A percentile compares a stretch with the other conserved stretches of the same genome.
These are phyloP conservation scores for Leucoraja erinaceus DNA, from an alignment of 2,113 vertebrate genomes.

Conservation along the genomic window DNA sequence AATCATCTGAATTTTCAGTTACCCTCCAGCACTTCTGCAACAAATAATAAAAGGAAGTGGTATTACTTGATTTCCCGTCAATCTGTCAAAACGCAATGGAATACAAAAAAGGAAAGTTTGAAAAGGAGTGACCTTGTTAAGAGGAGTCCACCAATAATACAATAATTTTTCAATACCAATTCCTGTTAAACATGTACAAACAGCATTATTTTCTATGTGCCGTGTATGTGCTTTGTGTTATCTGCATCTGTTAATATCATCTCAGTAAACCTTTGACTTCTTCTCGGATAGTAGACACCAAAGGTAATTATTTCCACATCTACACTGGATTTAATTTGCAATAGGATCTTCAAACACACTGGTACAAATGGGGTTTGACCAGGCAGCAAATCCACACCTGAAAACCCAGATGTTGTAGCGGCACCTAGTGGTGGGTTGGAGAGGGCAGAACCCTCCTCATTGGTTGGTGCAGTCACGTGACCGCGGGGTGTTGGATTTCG, in stretches of 20 bases:
- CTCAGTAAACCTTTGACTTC: constrained; percentile 12
- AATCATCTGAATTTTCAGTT: constrained; percentile 29
- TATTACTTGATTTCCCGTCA: constrained; percentile 21
- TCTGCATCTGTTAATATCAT: neutral
- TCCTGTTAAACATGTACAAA: neutral
- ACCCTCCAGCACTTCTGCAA: constrained; percentile 34
- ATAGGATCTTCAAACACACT: neutral
- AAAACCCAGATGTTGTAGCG: neutral
- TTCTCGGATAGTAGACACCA: neutral
- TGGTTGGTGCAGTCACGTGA: too few species aligned
- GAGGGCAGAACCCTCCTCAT: too few species aligned
- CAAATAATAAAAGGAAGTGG: constrained; percentile 31
- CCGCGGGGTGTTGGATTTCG: too few species aligned
- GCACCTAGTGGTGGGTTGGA: too few species aligned
- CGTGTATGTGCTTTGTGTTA: neutral
- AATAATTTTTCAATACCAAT: neutral
- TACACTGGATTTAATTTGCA: constrained; percentile 9
- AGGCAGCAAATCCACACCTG: neutral
- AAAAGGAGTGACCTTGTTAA: neutral
- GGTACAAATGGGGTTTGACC: neutral
- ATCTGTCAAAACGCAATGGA: neutral
- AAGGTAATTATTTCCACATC: neutral
- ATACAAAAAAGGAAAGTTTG: neutral
- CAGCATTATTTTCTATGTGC: neutral
- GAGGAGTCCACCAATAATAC: too few species aligned